Percentiles rank a stretch among this genome's conserved stretches.
phyloP scores from a whole-genome alignment of 2,113 vertebrate species.

The Holacanthus passer region DNA sequence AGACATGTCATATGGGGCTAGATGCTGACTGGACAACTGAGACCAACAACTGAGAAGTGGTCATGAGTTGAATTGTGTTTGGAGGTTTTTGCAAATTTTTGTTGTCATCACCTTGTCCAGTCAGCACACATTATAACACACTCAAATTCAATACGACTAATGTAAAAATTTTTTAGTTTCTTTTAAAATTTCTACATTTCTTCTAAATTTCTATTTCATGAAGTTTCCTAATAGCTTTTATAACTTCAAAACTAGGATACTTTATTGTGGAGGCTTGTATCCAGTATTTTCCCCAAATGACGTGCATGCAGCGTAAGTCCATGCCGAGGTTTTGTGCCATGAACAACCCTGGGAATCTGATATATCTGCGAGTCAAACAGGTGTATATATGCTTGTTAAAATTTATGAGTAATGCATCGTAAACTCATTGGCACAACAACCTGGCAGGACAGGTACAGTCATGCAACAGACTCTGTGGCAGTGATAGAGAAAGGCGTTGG shows the following conservation, averaged over 20 bases:
- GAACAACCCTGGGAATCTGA: constrained; percentile 6
- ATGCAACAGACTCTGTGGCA: constrained; percentile 63
- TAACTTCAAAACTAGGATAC: too few relatives aligned
- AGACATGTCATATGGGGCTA: constrained; percentile 43
- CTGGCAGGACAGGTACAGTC: constrained; percentile 66
- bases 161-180: too few relatives aligned
- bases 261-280: neutral
- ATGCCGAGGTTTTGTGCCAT: constrained; percentile 43
- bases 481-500: constrained; percentile 27
- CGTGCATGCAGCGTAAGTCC: constrained; percentile 47
- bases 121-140: neutral
- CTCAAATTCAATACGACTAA: neutral
- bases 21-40: neutral
- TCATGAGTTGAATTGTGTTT: neutral
- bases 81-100: neutral
- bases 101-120: too few relatives aligned
- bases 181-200: neutral
- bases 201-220: too few relatives aligned
- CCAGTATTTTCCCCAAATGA: constrained; percentile 20
- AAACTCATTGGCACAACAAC: constrained; percentile 53
- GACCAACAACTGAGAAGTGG: neutral
- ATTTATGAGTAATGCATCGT: constrained; percentile 15
- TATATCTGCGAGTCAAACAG: constrained; percentile 6
- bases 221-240: too few relatives aligned
- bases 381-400: constrained; percentile 36